A percentile compares a stretch with the other conserved stretches of the same genome.
Conservation (phyloP, 2,113 vertebrate species). For the Serinus canaria region DNA sequence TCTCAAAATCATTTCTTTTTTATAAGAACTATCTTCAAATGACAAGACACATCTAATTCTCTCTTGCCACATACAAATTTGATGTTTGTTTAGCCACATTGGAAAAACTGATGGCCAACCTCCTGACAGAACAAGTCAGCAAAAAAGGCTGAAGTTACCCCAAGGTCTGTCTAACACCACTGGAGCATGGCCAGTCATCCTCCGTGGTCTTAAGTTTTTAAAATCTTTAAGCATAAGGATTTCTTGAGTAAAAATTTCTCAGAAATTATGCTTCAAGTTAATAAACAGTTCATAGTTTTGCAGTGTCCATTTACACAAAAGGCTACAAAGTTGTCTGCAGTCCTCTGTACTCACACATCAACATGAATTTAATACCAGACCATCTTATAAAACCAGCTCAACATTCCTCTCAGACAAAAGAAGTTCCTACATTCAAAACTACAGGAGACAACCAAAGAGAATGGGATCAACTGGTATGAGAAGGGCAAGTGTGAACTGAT, state of each 20-base stretch:
- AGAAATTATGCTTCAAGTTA: constrained; percentile 12
- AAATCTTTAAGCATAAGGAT: background rate
- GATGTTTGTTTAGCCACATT: background rate
- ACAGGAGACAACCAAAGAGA: constrained; percentile 2
- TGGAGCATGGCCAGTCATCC: background rate
- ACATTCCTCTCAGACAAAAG: background rate
- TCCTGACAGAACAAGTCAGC: background rate
- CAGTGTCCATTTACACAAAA: background rate
- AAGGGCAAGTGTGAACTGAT: constrained; percentile 2
- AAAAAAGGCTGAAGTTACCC: background rate
- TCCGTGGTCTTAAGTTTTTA: background rate
- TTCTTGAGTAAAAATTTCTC: background rate
- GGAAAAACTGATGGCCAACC: background rate
- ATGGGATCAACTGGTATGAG: background rate
- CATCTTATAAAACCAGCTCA: background rate
- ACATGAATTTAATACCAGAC: background rate
- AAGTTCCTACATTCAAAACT: constrained; percentile 5
- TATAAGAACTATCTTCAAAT: background rate
- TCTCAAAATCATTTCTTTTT: background rate
- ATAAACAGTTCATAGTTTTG: background rate
- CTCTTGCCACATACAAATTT: background rate
- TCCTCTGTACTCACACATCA: background rate
- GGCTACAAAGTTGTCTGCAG: background rate
- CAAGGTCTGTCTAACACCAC: background rate
- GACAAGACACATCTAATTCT: background rate